Percentiles rank a stretch among this genome's conserved stretches.
phyloP scores from a whole-genome alignment of 2,888 invertebrate species.

The Sisyra terminalis region DNA sequence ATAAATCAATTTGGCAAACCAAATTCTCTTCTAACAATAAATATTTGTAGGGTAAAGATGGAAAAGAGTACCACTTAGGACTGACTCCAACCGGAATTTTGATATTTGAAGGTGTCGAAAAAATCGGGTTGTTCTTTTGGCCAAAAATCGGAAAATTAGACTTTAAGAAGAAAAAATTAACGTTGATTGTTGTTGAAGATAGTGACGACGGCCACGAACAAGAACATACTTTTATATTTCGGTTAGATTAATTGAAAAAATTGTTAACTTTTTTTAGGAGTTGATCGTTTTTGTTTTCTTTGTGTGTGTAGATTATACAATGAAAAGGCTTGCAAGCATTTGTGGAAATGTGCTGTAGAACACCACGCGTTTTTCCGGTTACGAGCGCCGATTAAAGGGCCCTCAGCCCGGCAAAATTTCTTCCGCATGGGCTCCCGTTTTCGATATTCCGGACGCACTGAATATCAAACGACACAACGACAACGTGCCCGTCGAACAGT shows the following conservation, averaged over 20 bases:
- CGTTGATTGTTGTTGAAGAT: conserved; percentile 94
- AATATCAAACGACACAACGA: conserved; percentile 90
- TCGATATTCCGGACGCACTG: conserved; percentile 81
- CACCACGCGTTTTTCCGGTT: conserved; percentile 98
- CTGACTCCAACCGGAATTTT: conserved; percentile 96
- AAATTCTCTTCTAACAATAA: too few species aligned
- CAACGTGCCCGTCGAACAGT: conserved; percentile 83
- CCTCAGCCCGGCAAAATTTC: conserved; percentile 84
- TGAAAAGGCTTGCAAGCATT: conserved; percentile 96
- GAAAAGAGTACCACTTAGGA: conserved; percentile 89
- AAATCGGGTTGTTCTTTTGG: conserved; percentile 99
- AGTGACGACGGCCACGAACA: conserved; percentile 94
- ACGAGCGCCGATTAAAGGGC: conserved; percentile 74
- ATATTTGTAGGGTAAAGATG: conserved; percentile 77
- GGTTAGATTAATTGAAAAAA: too few species aligned
- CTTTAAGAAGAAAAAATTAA: conserved; percentile 95
- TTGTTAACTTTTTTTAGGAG: background rate
- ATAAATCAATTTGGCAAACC: too few species aligned
- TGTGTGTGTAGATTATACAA: conserved; percentile 50
- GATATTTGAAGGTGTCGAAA: conserved; percentile 90
- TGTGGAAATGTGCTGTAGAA: conserved; percentile 99
- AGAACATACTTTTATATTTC: conserved; percentile 97
- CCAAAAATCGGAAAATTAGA: conserved; percentile 96
- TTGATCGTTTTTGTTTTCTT: conserved; percentile 7
- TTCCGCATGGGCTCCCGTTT: conserved; percentile 98